Base-by-base conservation (phyloP, 2,888 invertebrate genomes). In the Meloe dianella region DNA sequence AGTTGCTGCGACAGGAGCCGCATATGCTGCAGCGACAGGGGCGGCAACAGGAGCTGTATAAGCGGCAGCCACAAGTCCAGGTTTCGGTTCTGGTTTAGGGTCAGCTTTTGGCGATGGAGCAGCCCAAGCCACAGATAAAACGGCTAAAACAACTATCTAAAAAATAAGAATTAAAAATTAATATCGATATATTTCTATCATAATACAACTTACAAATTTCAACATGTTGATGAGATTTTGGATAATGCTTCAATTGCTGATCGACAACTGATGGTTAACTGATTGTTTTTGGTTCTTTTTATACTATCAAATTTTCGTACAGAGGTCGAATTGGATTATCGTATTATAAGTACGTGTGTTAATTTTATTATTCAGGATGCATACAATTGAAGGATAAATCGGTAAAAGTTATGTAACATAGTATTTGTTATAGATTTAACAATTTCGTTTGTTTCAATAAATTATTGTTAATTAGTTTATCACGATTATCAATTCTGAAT, bases 81-180 rank as follows among this genome's bases (percentile, higher is more conserved):
- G 68, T 67, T 73, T 56, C 27, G 60, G 35, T 24, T 32, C 73
- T 14, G 75, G 72, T 24, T 68, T 73, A 17, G 75, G 73, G 12
- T 54, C 47, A 47, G 47, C 29, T 30, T 57, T 30, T 27, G 57
- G 57, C 10, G 57, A 1, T 57, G 57, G 57, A 27, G 57, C 27
- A 57, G 57, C 57, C 6, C 24, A 29, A 57, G 57, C 57, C 9
- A 32, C 57, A 9, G 30, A 8, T 9, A 57, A 8, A 27, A 57
- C n/a, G 10, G 57, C 57, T n/a, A 57, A 30, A 27, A 12, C 27
- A 12, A 17, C 24, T 9, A 57, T 17, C 57, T 57, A 20, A 29
- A 24, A 57, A 57, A 56, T 56, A 2, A 27, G 4, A 20, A 29
- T n/a, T 14, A 22, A 22, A n/a, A 29, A 56, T 24, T n/a, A n/a